These are phyloP conservation scores for Alouatta palliata DNA, from an alignment of 2,113 vertebrate species.

Conservation along the genomic window DNA sequence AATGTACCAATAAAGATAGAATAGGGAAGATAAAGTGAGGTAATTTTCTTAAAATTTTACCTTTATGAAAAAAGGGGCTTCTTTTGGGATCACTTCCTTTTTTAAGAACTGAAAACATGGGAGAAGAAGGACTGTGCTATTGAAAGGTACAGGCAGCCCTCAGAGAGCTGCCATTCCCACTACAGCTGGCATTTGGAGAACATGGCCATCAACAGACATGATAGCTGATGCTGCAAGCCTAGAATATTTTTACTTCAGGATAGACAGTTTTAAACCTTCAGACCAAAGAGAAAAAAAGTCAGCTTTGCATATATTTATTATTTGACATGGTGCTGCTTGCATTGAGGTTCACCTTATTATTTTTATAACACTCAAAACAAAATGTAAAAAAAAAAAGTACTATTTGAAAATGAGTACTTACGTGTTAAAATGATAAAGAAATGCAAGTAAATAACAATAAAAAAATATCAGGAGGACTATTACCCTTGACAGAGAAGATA, in stretches of 20 bases:
- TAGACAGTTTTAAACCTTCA: background rate
- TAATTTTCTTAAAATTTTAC: background rate
- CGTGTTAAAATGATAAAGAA: background rate
- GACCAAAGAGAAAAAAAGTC: background rate
- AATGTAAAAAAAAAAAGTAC: background rate
- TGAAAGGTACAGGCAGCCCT: background rate
- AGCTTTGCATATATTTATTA: constrained; percentile 34
- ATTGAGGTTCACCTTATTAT: background rate
- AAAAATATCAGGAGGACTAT: background rate
- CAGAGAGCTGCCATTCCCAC: background rate
- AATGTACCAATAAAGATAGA: background rate
- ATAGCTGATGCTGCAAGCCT: background rate
- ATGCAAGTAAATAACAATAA: background rate
- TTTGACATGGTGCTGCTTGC: background rate
- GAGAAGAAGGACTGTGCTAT: background rate
- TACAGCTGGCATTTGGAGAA: background rate
- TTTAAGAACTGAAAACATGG: background rate
- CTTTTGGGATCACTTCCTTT: background rate
- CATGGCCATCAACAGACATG: background rate
- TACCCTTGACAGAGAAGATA: background rate
- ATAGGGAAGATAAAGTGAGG: background rate
- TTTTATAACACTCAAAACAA: background rate
- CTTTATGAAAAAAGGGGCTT: background rate
- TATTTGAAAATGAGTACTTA: background rate
- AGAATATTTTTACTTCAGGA: background rate